These are phyloP conservation scores for Pomacea canaliculata DNA, from an alignment of 2,888 invertebrate species.

Conservation along the genomic window DNA sequence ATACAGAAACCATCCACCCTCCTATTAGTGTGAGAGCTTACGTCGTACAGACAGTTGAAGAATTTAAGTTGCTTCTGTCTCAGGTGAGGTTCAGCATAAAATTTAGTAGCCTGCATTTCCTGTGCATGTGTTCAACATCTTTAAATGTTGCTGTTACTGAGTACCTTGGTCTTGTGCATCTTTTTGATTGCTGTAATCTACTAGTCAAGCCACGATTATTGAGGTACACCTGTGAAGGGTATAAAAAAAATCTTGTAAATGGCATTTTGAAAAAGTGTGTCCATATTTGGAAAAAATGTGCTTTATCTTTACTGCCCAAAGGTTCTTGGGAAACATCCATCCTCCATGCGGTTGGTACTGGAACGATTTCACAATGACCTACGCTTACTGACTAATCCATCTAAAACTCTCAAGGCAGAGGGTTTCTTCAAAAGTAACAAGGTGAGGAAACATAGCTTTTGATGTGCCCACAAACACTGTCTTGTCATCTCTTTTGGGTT, in stretches of 20 bases:
- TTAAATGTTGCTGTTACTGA: no score
- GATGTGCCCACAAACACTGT: no score
- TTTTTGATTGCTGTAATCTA: no score
- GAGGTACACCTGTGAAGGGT: no score
- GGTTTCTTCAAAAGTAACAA: constrained; percentile 70
- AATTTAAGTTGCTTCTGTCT: constrained; percentile 75
- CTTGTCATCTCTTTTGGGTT: no score
- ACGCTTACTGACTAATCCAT: constrained; percentile 60
- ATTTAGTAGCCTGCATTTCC: no score
- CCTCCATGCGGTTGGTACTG: constrained; percentile 71
- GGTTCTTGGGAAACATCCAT: constrained; percentile 47
- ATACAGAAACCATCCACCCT: constrained; percentile 76
- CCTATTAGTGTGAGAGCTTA: constrained; percentile 76
- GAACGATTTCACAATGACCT: constrained; percentile 70
- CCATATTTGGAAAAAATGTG: no score
- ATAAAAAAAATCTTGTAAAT: no score
- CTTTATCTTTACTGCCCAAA: constrained; percentile 25
- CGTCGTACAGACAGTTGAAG: constrained; percentile 74
- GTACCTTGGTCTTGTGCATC: no score
- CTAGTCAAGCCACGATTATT: no score
- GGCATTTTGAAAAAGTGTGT: no score
- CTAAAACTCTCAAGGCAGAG: constrained; percentile 65
- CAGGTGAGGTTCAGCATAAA: constrained; percentile 48
- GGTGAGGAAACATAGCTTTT: constrained; percentile 41
- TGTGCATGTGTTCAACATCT: no score